Evolutionary conservation across 2,113 vertebrate species (phyloP), one percentile per base, ranked within the genome.

Genomic region (Ramphastos sulfuratus): DNA sequence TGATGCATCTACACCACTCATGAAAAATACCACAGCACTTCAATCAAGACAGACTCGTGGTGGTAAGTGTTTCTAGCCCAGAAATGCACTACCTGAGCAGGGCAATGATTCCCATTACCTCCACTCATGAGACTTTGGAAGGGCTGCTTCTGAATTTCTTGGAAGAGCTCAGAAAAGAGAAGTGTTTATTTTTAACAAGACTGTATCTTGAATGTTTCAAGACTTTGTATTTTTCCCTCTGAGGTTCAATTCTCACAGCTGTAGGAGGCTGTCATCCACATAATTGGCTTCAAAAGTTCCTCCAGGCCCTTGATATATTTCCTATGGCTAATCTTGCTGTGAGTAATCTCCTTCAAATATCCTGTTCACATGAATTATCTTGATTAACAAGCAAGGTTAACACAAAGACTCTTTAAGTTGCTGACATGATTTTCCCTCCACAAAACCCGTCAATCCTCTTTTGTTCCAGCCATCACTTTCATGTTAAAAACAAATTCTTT

Each of bases 291-390:
- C 93, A 42, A 25, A 96, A 96, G 80, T 86, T 96, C 85, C 88
- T 92, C 88, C 88, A 92, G 90, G 81, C 75, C 65, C 90, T 75
- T 31, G 80, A 64, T 90, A 5, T 10, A 81, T 83, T 93, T 94
- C 88, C 94, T 88, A 93, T 46, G 65, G 96, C 63, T 96, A 67
- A 94, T 81, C 96, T 94, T 28, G 61, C 88, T 95, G 93, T 48
- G 94, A 95, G 93, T 92, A 93, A 95, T 95, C 94, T 80, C 92
- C 90, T 92, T 85, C 93, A 93, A 90, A 93, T 83, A 93, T 44
- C 94, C 96, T 81, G 83, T 50, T 96, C 93, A 85, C 35, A 61
- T 37, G 85, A 95, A 95, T 94, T 93, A 90, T 86, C 92, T 86
- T 86, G 85, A 95, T 95, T 93, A 96, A 93, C 90, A 80, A 94